Base-by-base conservation (phyloP, 2,888 invertebrate genomes). In the Dryocosmus kuriphilus region DNA sequence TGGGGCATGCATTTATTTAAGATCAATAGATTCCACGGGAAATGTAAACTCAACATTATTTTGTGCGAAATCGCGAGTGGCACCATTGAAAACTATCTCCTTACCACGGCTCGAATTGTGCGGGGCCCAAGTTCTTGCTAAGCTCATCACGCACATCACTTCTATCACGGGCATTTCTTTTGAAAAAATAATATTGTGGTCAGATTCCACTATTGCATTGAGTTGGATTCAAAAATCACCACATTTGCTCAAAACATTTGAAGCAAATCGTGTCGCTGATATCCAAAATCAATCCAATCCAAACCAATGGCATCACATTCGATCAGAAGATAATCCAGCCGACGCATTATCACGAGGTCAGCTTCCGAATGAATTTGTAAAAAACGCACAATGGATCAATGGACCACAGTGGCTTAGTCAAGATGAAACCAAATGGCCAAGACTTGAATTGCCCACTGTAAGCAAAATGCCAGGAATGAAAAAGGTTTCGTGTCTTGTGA, bases 181-280 rank as follows among this genome's bases (percentile, higher is more conserved):
- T 0, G 57, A 76, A 30, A 55, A 74, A 0, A n/a, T 51, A 1
- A 6, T 57, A 8, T 77, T 83, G 5, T 86, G 85, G 85, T 77
- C 79, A 4, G 84, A 85, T 57, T 83, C 83, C 0, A 83, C 79
- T 0, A 80, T 85, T 7, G 77, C 77, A 1, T 75, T 84, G 0
- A 80, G 83, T 5, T 86, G 84, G 85, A 77, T 85, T 2, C 67
- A 81, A 0, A 85, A 78, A 5, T 61, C 81, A 1, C 80, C 83
- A 16, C 79, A 84, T 32, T 41, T 32, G 5, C 46, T 85, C 0
- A 81, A 85, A 67, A 80, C 81, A 5, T 84, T 83, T 27, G 80
- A 81, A 6, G 81, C 82, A 0, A 85, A 84, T 73, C 77, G 82
- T 8, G 82, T 85, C 0, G 9, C 79, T 0, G 81, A 84, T 22